These are phyloP conservation scores for Agrochola circellaris DNA, from an alignment of 2,888 invertebrate species.

Conservation along the genomic window DNA sequence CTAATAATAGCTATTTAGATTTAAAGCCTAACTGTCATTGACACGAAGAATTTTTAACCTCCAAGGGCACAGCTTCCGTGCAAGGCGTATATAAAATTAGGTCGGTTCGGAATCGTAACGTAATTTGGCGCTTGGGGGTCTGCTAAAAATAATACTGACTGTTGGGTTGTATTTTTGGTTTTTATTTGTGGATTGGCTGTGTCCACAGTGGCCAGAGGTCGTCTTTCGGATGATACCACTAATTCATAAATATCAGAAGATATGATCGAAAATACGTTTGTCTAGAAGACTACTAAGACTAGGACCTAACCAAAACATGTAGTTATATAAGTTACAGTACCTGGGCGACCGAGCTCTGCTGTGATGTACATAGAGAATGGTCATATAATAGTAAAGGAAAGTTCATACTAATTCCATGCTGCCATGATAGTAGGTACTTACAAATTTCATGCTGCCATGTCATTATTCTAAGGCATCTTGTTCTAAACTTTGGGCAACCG, in stretches of 20 bases:
- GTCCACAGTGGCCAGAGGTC: not conserved
- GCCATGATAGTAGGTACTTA: too few species aligned
- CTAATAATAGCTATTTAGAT: constrained; percentile 27
- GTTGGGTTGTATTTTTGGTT: constrained; percentile 12
- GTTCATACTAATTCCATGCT: too few species aligned
- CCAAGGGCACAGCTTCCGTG: constrained; percentile 38
- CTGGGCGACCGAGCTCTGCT: too few species aligned
- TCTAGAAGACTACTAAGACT: not conserved
- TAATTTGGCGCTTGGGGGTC: constrained; percentile 30
- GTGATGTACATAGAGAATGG: too few species aligned
- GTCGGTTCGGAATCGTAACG: constrained; percentile 15
- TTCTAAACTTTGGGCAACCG: too few species aligned
- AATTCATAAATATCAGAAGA: not conserved
- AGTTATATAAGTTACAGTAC: not conserved
- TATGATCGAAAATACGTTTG: not conserved
- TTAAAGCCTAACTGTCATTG: constrained; percentile 12
- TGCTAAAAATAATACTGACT: constrained; percentile 36
- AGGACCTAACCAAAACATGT: not conserved
- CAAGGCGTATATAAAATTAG: constrained; percentile 33
- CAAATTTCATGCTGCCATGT: too few species aligned
- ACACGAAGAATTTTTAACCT: constrained; percentile 16
- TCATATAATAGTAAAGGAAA: too few species aligned
- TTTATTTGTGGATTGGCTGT: constrained; percentile 9
- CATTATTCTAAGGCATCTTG: too few species aligned
- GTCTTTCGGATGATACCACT: not conserved